Evolutionary conservation across 2,113 vertebrate species (phyloP).

Genomic region (Strigops habroptila): DNA sequence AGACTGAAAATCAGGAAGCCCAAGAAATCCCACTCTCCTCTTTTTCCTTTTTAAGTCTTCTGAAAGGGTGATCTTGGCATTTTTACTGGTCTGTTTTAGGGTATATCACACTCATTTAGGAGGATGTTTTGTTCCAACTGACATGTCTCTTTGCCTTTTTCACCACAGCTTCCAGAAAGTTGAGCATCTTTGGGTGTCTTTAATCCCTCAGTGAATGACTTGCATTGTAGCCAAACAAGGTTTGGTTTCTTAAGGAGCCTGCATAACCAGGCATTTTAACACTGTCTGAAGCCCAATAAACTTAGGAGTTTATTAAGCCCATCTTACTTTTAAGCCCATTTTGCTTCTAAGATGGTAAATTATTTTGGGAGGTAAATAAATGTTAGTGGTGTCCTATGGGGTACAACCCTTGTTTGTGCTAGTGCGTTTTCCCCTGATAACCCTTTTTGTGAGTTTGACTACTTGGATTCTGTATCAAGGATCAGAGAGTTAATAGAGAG

Average conservation of each 20-base stretch:
- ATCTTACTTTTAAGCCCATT: neutral
- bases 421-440: neutral
- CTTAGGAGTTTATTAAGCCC: neutral
- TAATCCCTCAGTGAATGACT: neutral
- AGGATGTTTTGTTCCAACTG: neutral
- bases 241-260: neutral
- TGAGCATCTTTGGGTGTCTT: neutral
- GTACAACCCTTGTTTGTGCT: neutral
- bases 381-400: neutral
- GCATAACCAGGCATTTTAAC: neutral
- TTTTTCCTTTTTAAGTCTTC: neutral
- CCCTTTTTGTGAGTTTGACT: neutral
- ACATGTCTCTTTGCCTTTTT: neutral
- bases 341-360: neutral
- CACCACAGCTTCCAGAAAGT: neutral
- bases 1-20: neutral
- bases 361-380: neutral
- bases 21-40: fast-evolving
- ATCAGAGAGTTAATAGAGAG: neutral
- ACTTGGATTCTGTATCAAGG: neutral
- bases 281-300: neutral
- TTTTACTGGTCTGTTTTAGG: neutral
- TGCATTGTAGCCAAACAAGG: neutral
- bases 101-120: neutral
- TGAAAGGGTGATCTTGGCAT: neutral